Percentiles rank a stretch among this genome's conserved stretches.
Conservation (phyloP, 1,140 invertebrate species). For the Thaumatotibia leucotreta region DNA sequence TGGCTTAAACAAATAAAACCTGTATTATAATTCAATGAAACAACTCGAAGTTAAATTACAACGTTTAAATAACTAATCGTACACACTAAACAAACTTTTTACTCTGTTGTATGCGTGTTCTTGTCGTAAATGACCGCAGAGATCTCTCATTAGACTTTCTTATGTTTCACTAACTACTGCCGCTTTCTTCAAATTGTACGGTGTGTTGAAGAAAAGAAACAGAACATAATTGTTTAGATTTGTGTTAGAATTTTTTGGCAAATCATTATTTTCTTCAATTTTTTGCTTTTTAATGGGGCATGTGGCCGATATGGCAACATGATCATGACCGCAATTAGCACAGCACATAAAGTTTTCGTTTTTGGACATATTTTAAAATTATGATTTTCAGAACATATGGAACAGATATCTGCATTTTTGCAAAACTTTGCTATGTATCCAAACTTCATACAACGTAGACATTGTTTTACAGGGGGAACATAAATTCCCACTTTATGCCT, state of each 20-base stretch:
- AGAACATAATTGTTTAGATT: background rate
- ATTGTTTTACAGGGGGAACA: slow-evolving; percentile 34
- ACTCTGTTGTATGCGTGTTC: too few species aligned
- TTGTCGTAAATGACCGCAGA: too few species aligned
- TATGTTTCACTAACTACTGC: too few species aligned
- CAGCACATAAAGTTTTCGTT: slow-evolving; percentile 17
- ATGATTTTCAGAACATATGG: slow-evolving; percentile 24
- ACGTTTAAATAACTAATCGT: too few species aligned
- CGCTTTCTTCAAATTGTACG: too few species aligned
- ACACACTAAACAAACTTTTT: too few species aligned
- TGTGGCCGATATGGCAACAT: slow-evolving; percentile 20
- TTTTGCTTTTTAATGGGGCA: slow-evolving; percentile 24
- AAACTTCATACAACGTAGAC: slow-evolving; percentile 25
- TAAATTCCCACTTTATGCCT: slow-evolving; percentile 22
- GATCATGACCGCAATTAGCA: slow-evolving; percentile 22
- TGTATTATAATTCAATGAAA: too few species aligned
- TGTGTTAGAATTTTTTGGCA: background rate
- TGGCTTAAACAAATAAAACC: too few species aligned
- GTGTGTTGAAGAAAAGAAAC: too few species aligned
- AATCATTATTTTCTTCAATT: slow-evolving; percentile 15
- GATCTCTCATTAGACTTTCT: too few species aligned
- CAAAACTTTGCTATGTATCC: slow-evolving; percentile 30
- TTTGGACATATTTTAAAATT: slow-evolving; percentile 18
- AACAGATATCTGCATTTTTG: slow-evolving; percentile 26
- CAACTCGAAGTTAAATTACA: too few species aligned